phyloP scores from a whole-genome alignment of 2,797 vertebrate genomes.

The Cossypha niveicapilla region DNA sequence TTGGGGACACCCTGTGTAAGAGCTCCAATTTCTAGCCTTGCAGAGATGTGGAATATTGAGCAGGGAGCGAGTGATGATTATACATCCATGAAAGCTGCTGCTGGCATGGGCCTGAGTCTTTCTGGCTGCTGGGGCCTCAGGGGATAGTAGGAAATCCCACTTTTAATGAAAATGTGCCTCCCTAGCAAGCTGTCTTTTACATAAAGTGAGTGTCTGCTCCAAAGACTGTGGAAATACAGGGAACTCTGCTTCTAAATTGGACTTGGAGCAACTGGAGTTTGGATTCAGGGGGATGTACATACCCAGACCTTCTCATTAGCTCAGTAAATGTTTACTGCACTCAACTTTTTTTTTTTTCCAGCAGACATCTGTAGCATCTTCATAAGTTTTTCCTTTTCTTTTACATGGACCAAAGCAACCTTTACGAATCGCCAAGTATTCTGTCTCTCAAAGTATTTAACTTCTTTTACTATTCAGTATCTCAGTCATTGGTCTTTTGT shows the following conservation, averaged over 20 bases:
- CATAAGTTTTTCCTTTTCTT: background rate
- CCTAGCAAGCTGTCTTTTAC: background rate
- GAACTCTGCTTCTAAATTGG: background rate
- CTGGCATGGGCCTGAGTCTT: background rate
- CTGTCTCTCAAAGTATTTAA: background rate
- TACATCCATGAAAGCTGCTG: background rate
- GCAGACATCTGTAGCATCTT: background rate
- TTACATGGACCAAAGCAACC: background rate
- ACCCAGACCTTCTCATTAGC: background rate
- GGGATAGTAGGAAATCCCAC: background rate
- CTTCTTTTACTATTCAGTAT: background rate
- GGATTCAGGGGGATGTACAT: fast-evolving
- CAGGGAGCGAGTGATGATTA: background rate
- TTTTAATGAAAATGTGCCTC: background rate
- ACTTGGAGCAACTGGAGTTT: background rate
- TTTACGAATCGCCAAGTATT: background rate
- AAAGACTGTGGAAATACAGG: background rate
- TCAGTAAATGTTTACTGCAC: background rate
- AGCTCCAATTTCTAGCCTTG: background rate
- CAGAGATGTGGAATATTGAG: background rate
- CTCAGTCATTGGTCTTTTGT: background rate
- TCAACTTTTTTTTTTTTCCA: background rate
- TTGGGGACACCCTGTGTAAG: background rate
- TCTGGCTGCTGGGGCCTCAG: background rate
- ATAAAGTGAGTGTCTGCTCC: background rate